Evolutionary conservation across 2,113 vertebrate genomes (phyloP), one percentile per base, ranked within the genome.

Genomic region (Heloderma charlesbogerti): DNA sequence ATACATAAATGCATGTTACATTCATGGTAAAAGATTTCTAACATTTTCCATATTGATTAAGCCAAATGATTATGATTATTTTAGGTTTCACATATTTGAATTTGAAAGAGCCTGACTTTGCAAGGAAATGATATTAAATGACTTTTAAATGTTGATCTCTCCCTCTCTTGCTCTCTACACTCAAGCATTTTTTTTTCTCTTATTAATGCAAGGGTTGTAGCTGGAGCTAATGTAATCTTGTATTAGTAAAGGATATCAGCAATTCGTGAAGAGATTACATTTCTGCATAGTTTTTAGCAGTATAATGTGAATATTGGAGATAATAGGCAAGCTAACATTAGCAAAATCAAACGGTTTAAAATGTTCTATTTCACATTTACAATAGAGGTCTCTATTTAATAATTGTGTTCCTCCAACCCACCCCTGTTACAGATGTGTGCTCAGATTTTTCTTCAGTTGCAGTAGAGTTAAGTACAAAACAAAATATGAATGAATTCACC

Each of bases 211-310:
- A 2, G 2, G 2, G 1, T 45, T 89, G 79, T n/a, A 54, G 18
- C n/a, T 27, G n/a, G 4, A 57, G 57, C 27, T 69, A 60, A 10
- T 54, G 22, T 27, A 27, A 88, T 43, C 8, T 78, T 54, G 25
- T 34, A 84, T 85, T 79, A 45, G 75, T 88, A 72, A 78, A 88
- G 6, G 2, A 63, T 88, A 80, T 71, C 75, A 54, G 16, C 20
- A 86, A 1, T 74, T 91, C 3, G 43, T 34, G 45, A 85, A n/a
- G n/a, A 67, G 15, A 75, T 60, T 74, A 63, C 0, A 22, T 20
- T 88, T 71, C 71, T 67, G 79, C 37, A 86, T 51, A 57, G 37
- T 89, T 89, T 90, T 87, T 60, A 87, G 9, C 31, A 60, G 2
- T 2, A 12, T 81, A 60, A 89, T 75, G 18, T 87, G 45, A 81